These are phyloP conservation scores for Fratercula arctica DNA, from an alignment of 2,797 vertebrate species.

Conservation along the genomic window DNA sequence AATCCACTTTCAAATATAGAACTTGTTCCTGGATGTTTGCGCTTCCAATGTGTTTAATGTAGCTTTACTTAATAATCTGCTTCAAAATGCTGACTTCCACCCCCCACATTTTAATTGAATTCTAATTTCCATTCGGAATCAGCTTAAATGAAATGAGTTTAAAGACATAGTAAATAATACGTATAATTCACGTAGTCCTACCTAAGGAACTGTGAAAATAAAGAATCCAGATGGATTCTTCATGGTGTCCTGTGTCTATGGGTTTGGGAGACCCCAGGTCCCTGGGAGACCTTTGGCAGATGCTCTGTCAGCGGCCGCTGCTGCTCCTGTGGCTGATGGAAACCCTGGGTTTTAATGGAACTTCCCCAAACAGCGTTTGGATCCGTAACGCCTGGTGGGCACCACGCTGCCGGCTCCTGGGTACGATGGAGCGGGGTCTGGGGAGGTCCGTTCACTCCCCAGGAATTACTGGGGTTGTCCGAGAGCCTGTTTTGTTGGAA, in stretches of 20 bases:
- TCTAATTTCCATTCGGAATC: slow-evolving; percentile 39
- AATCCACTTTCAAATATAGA: slow-evolving; percentile 20
- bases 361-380: fast-evolving
- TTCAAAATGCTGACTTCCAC: not conserved
- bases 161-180: slow-evolving; percentile 43
- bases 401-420: fast-evolving
- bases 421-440: fast-evolving
- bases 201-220: slow-evolving; percentile 24
- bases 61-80: slow-evolving; percentile 44
- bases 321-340: not conserved
- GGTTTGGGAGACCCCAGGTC: not conserved
- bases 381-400: fast-evolving
- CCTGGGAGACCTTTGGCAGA: not conserved
- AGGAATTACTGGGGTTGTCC: fast-evolving
- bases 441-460: not conserved
- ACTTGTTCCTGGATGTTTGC: not conserved
- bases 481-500: not conserved
- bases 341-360: fast-evolving
- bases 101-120: slow-evolving; percentile 31
- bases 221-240: not conserved
- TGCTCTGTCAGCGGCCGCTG: not conserved
- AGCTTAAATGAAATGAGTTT: slow-evolving; percentile 19
- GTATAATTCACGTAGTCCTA: not conserved
- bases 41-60: not conserved
- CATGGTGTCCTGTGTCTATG: fast-evolving